Base-by-base conservation (phyloP, 2,113 vertebrate genomes). In the Sander vitreus region DNA sequence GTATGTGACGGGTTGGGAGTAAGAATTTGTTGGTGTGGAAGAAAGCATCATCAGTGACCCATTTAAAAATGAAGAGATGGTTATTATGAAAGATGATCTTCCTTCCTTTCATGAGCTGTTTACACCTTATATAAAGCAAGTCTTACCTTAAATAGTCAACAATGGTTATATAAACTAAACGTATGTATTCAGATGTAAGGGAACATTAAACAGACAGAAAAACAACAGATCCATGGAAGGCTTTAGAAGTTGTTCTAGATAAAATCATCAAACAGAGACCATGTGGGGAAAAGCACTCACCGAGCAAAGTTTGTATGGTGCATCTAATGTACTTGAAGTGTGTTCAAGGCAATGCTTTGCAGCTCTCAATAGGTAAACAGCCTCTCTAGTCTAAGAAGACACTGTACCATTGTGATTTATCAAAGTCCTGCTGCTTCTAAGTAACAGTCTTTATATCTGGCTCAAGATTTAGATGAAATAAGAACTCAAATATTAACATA, bases 341-440 rank as follows among this genome's bases (percentile, higher is more conserved):
- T 65, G 30, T 15, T 47, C 25, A 72, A 69, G 51, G 66, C 51
- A 57, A 30, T 75, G 45, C 4, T 15, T 12, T 54, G 47, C 9
- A 8, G 43, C 47, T 57, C 25, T 30, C 25, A 78, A 27, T 8
- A 51, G 51, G 12, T 14, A 73, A 76, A 33, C 5, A 65, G 27
- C 30, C 50, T 25, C 70, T 77, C 25, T 2, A 66, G 33, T 21
- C 72, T 48, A 21, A 68, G 50, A 70, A 67, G 18, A 73, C 30
- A 51, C 27, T 47, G 53, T 45, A 3, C 43, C 7, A 51, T 14
- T 62, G 43, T 47, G 13, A 48, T 50, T 45, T 65, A 66, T 63
- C 27, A 27, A 6, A 36, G 43, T 51, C 59, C 18, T 60, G 54
- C 50, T 71, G 68, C 2, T 11, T 72, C 33, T 25, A n/a, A n/a